Percentiles rank a stretch among this genome's conserved stretches.
Evolutionary conservation across 2,888 invertebrate species (phyloP).

Genomic region (Archips xylosteana): DNA sequence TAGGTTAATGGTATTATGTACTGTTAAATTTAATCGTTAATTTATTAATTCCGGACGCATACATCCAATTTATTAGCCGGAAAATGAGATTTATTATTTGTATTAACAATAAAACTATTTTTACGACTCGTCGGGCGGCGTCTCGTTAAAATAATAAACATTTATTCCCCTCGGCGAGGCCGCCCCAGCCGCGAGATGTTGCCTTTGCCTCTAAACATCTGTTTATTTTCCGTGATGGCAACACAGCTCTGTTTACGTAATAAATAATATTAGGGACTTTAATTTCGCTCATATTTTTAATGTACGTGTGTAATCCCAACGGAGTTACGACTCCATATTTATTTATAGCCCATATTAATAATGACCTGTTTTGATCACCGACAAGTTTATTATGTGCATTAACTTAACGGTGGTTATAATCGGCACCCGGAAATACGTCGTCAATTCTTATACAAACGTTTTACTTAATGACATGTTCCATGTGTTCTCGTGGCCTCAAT

Average conservation of each 20-base stretch:
- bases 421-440: constrained; percentile 36
- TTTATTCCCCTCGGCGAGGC: constrained; percentile 48
- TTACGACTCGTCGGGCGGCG: constrained; percentile 52
- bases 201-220: constrained; percentile 32
- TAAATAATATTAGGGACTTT: constrained; percentile 62
- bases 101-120: constrained; percentile 60
- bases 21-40: constrained; percentile 47
- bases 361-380: constrained; percentile 45
- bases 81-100: constrained; percentile 62
- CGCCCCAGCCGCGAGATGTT: constrained; percentile 44
- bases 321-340: constrained; percentile 9
- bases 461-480: constrained; percentile 34
- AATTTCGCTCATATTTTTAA: constrained; percentile 52
- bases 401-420: constrained; percentile 32
- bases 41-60: constrained; percentile 53
- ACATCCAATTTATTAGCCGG: constrained; percentile 53
- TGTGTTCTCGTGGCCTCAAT: constrained; percentile 30
- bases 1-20: constrained; percentile 31
- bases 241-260: constrained; percentile 54
- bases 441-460: constrained; percentile 33
- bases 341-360: constrained; percentile 32
- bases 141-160: constrained; percentile 62
- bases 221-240: constrained; percentile 42
- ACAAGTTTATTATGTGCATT: constrained; percentile 34
- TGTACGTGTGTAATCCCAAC: constrained; percentile 44